Percentiles rank a stretch among this genome's conserved stretches.
Conservation (phyloP, 2,113 vertebrate genomes). For the Pseudorasbora parva region DNA sequence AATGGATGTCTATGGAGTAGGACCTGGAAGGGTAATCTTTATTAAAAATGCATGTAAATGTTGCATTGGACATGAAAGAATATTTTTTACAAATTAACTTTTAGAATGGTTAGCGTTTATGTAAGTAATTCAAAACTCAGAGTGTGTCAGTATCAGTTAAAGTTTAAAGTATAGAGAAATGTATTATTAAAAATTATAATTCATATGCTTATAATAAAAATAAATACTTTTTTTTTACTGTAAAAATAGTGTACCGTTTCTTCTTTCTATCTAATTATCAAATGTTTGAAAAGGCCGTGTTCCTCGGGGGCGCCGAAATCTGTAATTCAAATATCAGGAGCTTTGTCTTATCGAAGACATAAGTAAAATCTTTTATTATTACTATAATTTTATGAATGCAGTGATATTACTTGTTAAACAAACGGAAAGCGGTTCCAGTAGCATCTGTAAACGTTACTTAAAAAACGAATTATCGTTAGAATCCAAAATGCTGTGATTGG, state of each 20-base stretch:
- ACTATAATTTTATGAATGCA: background rate
- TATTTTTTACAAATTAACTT: slow-evolving; percentile 54
- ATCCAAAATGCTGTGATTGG: background rate
- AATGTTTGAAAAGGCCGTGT: background rate
- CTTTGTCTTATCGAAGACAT: background rate
- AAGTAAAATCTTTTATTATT: background rate
- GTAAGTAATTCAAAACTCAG: slow-evolving; percentile 39
- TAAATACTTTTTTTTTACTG: slow-evolving; percentile 72
- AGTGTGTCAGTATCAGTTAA: background rate
- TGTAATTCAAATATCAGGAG: background rate
- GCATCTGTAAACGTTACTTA: too few relatives aligned
- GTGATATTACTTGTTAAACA: background rate
- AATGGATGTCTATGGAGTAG: background rate
- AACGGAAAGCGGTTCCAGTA: background rate
- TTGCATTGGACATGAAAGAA: slow-evolving; percentile 48
- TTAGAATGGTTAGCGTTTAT: slow-evolving; percentile 10
- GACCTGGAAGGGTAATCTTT: background rate
- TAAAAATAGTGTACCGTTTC: slow-evolving; percentile 47
- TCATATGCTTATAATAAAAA: slow-evolving; percentile 60
- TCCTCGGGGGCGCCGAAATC: background rate
- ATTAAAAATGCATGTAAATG: slow-evolving; percentile 44
- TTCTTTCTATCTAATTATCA: background rate
- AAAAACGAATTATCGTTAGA: background rate
- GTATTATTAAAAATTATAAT: slow-evolving; percentile 35
- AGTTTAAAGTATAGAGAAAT: slow-evolving; percentile 1